These are phyloP conservation scores for Boleophthalmus pectinirostris DNA, from an alignment of 2,113 vertebrate genomes.

Conservation along the genomic window DNA sequence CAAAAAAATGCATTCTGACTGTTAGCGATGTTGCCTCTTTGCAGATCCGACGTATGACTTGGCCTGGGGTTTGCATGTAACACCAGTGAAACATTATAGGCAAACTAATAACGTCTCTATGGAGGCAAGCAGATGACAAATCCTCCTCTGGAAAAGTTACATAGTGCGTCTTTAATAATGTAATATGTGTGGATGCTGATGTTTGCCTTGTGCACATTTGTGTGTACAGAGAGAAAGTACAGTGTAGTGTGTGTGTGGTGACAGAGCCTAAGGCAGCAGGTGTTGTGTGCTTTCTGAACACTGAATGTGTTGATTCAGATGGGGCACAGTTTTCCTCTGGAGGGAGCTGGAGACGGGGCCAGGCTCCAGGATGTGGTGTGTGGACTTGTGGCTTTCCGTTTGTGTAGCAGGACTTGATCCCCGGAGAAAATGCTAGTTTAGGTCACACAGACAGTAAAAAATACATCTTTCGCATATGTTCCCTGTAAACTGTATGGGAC, in stretches of 20 bases:
- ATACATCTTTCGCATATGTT: slow-evolving; percentile 13
- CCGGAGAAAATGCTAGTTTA: slow-evolving; percentile 20
- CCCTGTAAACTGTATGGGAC: slow-evolving; percentile 26
- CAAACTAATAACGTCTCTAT: no score
- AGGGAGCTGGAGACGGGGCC: slow-evolving; percentile 28
- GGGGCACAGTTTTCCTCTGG: slow-evolving; percentile 23
- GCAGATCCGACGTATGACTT: background rate
- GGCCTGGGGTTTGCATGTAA: no score
- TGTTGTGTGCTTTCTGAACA: slow-evolving; percentile 23
- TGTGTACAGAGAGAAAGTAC: slow-evolving; percentile 4
- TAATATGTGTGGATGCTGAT: background rate
- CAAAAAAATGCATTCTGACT: no score
- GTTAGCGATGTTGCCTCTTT: no score
- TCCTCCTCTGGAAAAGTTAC: background rate
- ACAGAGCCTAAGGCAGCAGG: slow-evolving; percentile 11
- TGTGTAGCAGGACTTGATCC: slow-evolving; percentile 26
- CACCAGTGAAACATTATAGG: no score
- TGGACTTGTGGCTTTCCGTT: slow-evolving; percentile 23
- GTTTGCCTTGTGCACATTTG: slow-evolving; percentile 6
- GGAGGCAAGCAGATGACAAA: no score
- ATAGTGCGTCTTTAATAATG: background rate
- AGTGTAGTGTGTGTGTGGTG: slow-evolving; percentile 13
- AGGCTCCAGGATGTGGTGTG: slow-evolving; percentile 16
- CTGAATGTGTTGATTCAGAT: slow-evolving; percentile 18
- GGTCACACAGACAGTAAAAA: slow-evolving; percentile 22